phyloP scores from a whole-genome alignment of 1,140 invertebrate genomes.

The Ostrea edulis region DNA sequence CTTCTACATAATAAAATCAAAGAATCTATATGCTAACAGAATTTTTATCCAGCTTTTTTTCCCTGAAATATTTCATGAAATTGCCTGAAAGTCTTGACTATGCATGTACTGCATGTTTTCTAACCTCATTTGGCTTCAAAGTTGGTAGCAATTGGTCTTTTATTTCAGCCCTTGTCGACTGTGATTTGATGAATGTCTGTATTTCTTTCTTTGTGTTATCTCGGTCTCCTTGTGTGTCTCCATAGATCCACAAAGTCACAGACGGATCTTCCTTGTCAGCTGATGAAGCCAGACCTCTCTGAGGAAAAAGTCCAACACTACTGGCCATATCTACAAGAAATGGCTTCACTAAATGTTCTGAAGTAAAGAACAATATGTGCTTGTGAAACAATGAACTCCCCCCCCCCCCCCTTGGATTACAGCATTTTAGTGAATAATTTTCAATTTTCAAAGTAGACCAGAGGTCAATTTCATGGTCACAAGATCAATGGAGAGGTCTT shows the following conservation, averaged over 20 bases:
- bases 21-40: too few species aligned
- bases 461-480: too few species aligned
- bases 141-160: background rate
- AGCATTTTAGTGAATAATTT: too few species aligned
- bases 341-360: background rate
- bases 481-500: too few species aligned
- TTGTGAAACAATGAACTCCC: too few species aligned
- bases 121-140: background rate
- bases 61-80: too few species aligned
- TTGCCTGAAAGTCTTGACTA: too few species aligned
- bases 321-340: background rate
- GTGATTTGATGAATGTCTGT: background rate
- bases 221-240: background rate
- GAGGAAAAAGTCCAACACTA: background rate
- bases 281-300: background rate
- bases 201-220: constrained; percentile 11
- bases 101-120: background rate
- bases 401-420: too few species aligned
- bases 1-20: constrained; percentile 15
- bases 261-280: background rate
- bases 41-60: too few species aligned
- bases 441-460: too few species aligned
- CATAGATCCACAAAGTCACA: constrained; percentile 38
- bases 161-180: background rate
- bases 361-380: too few species aligned